Base-by-base conservation (phyloP, 2,113 vertebrate genomes). In the Nycticorax nycticorax region DNA sequence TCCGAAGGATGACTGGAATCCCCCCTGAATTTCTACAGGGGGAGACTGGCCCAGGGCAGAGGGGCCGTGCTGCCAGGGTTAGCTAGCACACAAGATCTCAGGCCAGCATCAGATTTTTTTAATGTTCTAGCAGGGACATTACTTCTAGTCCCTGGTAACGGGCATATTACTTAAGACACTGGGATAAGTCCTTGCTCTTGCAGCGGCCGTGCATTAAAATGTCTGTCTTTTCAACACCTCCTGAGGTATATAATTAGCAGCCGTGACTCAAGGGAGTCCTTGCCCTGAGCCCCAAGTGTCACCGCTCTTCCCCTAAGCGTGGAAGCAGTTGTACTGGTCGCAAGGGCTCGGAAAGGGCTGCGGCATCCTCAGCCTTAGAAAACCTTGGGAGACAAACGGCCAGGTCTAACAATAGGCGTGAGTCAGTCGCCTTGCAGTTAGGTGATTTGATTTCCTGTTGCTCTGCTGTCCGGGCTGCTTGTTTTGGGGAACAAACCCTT, bases 361-460 rank as follows among this genome's bases (percentile, higher is more conserved):
- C 66, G 39, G 48, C 87, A 82, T 4, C 83, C 1, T 28, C 8
- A 8, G 87, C 30, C 30, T 92, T 37, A 56, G 69, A 82, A 91
- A 95, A 85, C 77, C 81, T 48, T 45, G 84, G 52, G 39, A 85
- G 62, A 95, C 83, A 87, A 94, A 73, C 14, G 80, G 91, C 66
- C 84, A 12, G 41, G 28, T 55, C 62, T 73, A 85, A 95, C 94
- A 96, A 96, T 92, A 80, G 82, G 30, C 5, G 10, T 93, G 96
- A 96, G 88, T 94, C 95, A 92, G 76, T 60, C 24, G 17, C 59
- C 89, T 52, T 75, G 80, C 84, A 35, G 45, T n/a, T 7, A 48
- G 82, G 89, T 94, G 93, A 92, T 93, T 92, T 80, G 88, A 24
- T 74, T 95, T 97, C 95, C 96, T 96, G 92, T 94, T 74, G 78